Percentiles rank a stretch among this genome's conserved stretches.
phyloP scores from a whole-genome alignment of 2,797 vertebrate genomes.

The Chromobotia macracanthus region DNA sequence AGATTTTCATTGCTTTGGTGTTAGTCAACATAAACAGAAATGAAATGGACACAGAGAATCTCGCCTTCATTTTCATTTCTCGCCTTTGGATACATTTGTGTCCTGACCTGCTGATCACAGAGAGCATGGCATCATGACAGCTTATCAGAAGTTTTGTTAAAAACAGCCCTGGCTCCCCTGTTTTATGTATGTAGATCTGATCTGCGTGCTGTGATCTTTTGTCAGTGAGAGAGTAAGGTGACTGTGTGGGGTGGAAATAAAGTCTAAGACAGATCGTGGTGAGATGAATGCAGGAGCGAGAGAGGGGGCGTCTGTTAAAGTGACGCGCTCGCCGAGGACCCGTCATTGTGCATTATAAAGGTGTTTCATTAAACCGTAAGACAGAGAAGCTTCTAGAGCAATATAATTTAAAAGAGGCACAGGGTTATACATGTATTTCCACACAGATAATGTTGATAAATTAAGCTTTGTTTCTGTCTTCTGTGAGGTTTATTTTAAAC shows the following conservation, averaged over 20 bases:
- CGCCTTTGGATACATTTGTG: neutral
- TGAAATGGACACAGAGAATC: neutral
- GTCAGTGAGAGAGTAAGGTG: conserved; percentile 1
- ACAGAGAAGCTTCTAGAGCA: neutral
- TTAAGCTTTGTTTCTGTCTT: neutral
- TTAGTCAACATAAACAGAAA: neutral
- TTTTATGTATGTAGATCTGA: neutral
- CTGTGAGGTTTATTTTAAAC: neutral
- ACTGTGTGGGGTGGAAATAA: neutral
- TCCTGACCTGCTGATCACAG: too few species aligned
- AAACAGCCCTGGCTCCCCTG: neutral
- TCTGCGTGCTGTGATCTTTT: conserved; percentile 18
- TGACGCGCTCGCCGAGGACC: neutral
- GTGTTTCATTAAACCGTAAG: neutral
- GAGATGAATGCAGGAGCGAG: neutral
- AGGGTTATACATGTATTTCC: too few species aligned
- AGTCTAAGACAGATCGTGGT: neutral
- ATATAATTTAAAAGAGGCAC: neutral
- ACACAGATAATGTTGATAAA: neutral
- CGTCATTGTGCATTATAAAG: neutral
- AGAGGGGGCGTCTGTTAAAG: conserved; percentile 5
- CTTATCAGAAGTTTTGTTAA: neutral
- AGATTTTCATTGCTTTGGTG: neutral
- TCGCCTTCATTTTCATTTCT: neutral
- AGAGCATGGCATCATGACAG: neutral